These are phyloP conservation scores for Meteorus sp. DNA, from an alignment of 1,140 invertebrate species.

Conservation along the genomic window DNA sequence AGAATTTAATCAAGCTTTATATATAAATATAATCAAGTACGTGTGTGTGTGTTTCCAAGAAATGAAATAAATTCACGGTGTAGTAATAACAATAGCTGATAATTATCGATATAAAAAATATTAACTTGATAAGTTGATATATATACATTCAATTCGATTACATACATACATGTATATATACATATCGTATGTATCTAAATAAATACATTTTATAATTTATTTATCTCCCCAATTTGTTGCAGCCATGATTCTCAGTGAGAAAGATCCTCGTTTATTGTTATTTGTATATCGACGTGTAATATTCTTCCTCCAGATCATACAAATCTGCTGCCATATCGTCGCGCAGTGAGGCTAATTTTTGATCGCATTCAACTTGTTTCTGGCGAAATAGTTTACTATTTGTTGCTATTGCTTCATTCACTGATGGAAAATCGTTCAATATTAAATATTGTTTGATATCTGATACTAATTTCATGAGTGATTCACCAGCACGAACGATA, in stretches of 20 bases:
- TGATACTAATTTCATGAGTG: conserved; percentile 92
- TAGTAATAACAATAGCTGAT: too few species aligned
- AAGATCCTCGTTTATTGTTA: too few species aligned
- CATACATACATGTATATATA: neutral
- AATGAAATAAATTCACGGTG: too few species aligned
- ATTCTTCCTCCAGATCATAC: conserved; percentile 97
- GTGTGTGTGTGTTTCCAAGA: too few species aligned
- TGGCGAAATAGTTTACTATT: conserved; percentile 87
- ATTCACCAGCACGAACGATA: conserved; percentile 93
- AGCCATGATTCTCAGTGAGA: too few species aligned
- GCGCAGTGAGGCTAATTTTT: conserved; percentile 86
- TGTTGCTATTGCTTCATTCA: conserved; percentile 92
- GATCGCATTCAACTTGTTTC: conserved; percentile 90
- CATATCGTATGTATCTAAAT: neutral
- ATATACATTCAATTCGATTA: neutral
- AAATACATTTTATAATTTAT: conserved; percentile 3
- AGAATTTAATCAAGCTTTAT: too few species aligned
- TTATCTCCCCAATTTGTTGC: too few species aligned
- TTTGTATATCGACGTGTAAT: conserved; percentile 94
- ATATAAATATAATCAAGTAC: too few species aligned
- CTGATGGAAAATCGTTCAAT: conserved; percentile 94
- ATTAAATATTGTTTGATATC: conserved; percentile 97
- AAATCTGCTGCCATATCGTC: conserved; percentile 95
- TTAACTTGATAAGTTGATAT: neutral
- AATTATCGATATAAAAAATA: neutral